Evolutionary conservation across 2,888 invertebrate species (phyloP), one percentile per base, ranked within the genome.

Genomic region (Labia minor): DNA sequence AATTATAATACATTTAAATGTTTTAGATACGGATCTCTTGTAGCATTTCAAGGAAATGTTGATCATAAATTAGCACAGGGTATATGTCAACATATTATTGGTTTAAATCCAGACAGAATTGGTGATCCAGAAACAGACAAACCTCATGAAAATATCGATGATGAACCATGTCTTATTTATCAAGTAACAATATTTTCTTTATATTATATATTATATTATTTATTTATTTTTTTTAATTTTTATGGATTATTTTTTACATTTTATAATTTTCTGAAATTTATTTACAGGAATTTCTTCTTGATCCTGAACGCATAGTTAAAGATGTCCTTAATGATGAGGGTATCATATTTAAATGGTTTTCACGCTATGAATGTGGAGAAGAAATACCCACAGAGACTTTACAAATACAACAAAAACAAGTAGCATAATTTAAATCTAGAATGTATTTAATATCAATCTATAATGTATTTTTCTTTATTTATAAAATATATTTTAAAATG

Each of bases 31-130:
- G 95, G 92, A 26, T 88, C 92, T 0, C 75, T 96, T 63, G 80
- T 95, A 0, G 90, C 90, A 19, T 86, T 89, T 74, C 84, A 80
- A 75, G 74, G 49, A 3, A 49, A 11, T 3, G 49, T n/a, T 16
- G 2, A 49, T 4, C n/a, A 4, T n/a, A 49, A 49, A 49, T 49
- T 49, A 49, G 49, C 49, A 2, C 49, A 14, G 2, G 49, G 91
- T 73, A 77, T 97, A 6, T 94, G 95, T 75, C 95, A 96, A 76
- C 97, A 97, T 75, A 86, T 97, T 73, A 92, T 97, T 19, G 95
- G 86, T 77, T 72, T 94, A 94, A 0, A 76, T 74, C 37, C 89
- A 86, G 79, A 83, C 93, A 69, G 93, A 92, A 0, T 77, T 93
- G 69, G 92, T 92, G 0, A 77, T 83, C 79, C 80, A 16, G 78